Evolutionary conservation across 2,113 vertebrate genomes (phyloP).

Genomic region (Brienomyrus brachyistius): DNA sequence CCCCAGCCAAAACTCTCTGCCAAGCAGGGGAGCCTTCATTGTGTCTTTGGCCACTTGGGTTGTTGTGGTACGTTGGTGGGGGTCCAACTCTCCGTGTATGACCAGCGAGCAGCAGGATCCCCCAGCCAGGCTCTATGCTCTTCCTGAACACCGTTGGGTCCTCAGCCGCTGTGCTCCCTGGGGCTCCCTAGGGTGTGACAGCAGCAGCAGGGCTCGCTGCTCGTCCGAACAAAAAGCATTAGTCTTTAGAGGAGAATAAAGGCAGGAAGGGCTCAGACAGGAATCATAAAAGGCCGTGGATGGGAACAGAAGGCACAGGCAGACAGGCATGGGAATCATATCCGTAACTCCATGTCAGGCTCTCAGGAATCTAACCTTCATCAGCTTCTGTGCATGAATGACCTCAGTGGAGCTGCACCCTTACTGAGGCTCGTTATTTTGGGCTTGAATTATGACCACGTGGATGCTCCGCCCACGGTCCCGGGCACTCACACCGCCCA

Average conservation of each 20-base stretch:
- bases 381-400: too few species aligned
- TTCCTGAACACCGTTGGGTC: not conserved
- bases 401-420: too few species aligned
- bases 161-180: not conserved
- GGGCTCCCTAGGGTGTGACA: too few species aligned
- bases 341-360: not conserved
- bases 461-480: too few species aligned
- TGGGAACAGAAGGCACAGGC: not conserved
- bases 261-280: not conserved
- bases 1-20: not conserved
- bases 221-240: not conserved
- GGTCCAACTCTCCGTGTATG: not conserved
- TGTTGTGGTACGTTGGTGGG: not conserved
- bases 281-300: not conserved
- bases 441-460: too few species aligned
- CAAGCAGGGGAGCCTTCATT: not conserved
- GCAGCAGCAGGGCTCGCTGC: too few species aligned
- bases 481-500: not conserved
- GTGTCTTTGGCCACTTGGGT: not conserved
- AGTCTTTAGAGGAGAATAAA: not conserved
- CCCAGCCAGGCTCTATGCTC: not conserved
- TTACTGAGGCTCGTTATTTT: too few species aligned
- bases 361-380: not conserved
- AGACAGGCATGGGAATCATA: not conserved
- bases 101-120: not conserved